Evolutionary conservation across 37 sponge, comb jelly and placozoan genomes (phyloP), one percentile per base, ranked within the genome.

Genomic region (Agelas oroides): DNA sequence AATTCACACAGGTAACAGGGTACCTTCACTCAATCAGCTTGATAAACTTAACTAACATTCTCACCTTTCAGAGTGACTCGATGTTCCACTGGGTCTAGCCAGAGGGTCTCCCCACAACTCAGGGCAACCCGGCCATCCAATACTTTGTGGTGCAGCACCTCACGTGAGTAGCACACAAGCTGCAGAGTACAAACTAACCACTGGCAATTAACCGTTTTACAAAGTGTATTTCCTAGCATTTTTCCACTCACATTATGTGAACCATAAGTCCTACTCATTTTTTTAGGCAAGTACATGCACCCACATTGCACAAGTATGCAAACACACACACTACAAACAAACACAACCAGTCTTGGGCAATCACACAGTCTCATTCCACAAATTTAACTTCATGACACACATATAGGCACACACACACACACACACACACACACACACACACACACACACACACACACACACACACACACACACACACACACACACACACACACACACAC

Each of bases 21-120:
- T 61, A 61, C n/a, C 63, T 25, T 12, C 63, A 3, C 27, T 14
- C 63, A 3, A 61, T 5, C 2, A 5, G 3, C 12, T 25, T 46
- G 46, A 3, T 46, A 8, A 8, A 12, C 8, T 8, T 8, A 46
- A 6, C 64, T 58, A 6, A 78, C n/a, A n/a, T n/a, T n/a, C n/a
- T n/a, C 19, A 69, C 72, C 62, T 38, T 54, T 53, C 38, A 88
- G 56, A 57, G 40, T 30, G 36, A 74, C 58, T 30, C 79, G 64
- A 36, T 73, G 41, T 71, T 92, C 93, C 35, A 84, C 77, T 32
- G 81, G 59, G 23, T 87, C 85, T 53, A 92, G 40, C 93, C 93
- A 92, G 63, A 92, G 20, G 1, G 70, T 60, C 23, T 79, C 46
- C 0, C 30, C 68, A 60, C 61, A 71, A 16, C 33, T 21, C 20